Evolutionary conservation across 2,113 vertebrate species (phyloP).

Genomic region (Genyomyrus donnyi): DNA sequence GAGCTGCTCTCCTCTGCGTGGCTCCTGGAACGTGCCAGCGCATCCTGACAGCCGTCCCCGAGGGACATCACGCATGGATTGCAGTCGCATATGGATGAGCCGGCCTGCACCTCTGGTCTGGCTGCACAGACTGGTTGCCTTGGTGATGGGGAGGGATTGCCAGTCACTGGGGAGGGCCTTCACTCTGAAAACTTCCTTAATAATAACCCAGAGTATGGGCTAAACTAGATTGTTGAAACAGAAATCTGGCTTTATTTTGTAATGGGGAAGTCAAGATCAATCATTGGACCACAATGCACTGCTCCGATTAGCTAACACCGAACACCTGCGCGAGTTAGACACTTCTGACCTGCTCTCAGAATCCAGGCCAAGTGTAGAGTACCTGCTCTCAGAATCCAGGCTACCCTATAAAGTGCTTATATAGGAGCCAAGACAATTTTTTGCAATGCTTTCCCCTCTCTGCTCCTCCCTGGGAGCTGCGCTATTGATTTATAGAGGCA

Average conservation of each 20-base stretch:
- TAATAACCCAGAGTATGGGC: not conserved
- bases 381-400: not conserved
- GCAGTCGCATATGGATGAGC: not conserved
- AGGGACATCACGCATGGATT: not conserved
- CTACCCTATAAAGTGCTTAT: not conserved
- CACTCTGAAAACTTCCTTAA: not conserved
- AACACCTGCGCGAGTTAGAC: not conserved
- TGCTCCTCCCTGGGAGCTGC: not conserved
- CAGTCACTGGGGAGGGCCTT: not conserved
- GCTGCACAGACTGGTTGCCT: not conserved
- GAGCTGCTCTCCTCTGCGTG: slow-evolving; percentile 16
- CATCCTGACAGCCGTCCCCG: slow-evolving; percentile 50
- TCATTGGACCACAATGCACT: not conserved
- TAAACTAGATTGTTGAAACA: not conserved
- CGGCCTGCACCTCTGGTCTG: not conserved
- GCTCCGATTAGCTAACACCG: not conserved
- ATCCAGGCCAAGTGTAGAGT: not conserved
- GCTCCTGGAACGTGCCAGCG: slow-evolving; percentile 38
- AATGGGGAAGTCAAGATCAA: not conserved
- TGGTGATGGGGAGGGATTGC: not conserved
- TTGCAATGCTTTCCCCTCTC: not conserved
- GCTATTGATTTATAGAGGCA: not conserved
- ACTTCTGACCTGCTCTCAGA: not conserved
- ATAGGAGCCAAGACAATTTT: not conserved
- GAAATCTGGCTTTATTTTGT: not conserved